phyloP scores from a whole-genome alignment of 1,140 invertebrate genomes.

The Achatina immaculata region DNA sequence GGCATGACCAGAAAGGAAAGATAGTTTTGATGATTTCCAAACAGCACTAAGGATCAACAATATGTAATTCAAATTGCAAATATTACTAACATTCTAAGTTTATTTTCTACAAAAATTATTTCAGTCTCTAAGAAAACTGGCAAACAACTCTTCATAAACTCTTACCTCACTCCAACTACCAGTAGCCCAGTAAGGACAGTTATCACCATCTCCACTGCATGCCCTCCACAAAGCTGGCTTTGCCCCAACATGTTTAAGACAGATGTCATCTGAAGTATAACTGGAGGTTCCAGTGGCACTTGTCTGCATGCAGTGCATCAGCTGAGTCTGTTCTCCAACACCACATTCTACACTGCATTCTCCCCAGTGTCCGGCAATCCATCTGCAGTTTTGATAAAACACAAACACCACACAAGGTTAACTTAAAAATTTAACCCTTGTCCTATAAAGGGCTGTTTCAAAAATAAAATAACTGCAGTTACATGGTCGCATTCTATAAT shows the following conservation, averaged over 20 bases:
- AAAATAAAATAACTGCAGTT: too few relatives aligned
- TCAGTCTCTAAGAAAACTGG: neutral
- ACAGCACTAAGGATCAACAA: too few relatives aligned
- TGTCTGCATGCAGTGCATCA: constrained; percentile 54
- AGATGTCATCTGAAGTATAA: constrained; percentile 44
- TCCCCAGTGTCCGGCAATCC: constrained; percentile 54
- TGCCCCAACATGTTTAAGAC: constrained; percentile 48
- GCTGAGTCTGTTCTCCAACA: constrained; percentile 50
- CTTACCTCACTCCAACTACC: constrained; percentile 80
- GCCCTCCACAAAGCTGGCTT: constrained; percentile 73
- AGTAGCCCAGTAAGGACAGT: constrained; percentile 77
- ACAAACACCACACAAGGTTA: neutral
- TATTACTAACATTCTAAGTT: too few relatives aligned
- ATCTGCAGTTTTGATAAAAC: constrained; percentile 43
- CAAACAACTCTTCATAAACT: neutral
- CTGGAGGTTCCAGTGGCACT: constrained; percentile 62
- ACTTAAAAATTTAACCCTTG: too few relatives aligned
- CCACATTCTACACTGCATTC: constrained; percentile 56
- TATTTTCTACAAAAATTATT: too few relatives aligned
- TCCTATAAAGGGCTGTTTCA: too few relatives aligned
- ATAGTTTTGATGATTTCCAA: too few relatives aligned
- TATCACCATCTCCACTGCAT: constrained; percentile 77
- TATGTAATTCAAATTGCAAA: too few relatives aligned
- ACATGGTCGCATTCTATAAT: too few relatives aligned
- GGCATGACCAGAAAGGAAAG: too few relatives aligned